Evolutionary conservation across 2,113 vertebrate species (phyloP).

Genomic region (Mellivora capensis): DNA sequence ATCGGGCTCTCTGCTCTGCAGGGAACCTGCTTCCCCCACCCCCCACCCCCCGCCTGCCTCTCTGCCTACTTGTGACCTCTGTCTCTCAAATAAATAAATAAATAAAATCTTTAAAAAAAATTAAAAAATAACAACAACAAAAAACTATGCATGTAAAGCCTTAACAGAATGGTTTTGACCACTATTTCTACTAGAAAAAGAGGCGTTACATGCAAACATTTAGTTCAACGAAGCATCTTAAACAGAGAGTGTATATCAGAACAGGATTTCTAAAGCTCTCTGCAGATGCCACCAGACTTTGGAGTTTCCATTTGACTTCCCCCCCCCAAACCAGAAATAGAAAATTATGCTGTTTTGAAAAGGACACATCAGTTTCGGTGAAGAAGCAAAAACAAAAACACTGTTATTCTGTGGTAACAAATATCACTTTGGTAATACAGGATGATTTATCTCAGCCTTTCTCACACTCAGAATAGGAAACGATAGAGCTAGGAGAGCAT

Average conservation of each 20-base stretch:
- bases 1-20: no score
- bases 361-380: background rate
- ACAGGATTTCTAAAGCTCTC: background rate
- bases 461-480: background rate
- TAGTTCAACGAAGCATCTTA: background rate
- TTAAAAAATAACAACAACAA: background rate
- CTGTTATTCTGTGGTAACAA: background rate
- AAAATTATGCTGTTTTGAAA: slow-evolving; percentile 23
- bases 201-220: background rate
- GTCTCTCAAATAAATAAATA: no score
- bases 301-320: background rate
- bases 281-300: background rate
- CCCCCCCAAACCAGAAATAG: background rate
- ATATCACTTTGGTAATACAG: background rate
- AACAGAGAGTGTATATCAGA: background rate
- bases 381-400: background rate
- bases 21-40: no score
- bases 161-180: background rate
- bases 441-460: background rate
- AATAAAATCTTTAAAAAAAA: no score
- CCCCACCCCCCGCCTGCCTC: no score
- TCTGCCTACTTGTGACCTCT: no score
- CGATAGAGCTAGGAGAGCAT: background rate
- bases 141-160: background rate
- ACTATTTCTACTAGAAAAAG: background rate